These are phyloP conservation scores for Phenganax stokvisi DNA, from an alignment of 92 coral and sea anemone species.

Conservation along the genomic window DNA sequence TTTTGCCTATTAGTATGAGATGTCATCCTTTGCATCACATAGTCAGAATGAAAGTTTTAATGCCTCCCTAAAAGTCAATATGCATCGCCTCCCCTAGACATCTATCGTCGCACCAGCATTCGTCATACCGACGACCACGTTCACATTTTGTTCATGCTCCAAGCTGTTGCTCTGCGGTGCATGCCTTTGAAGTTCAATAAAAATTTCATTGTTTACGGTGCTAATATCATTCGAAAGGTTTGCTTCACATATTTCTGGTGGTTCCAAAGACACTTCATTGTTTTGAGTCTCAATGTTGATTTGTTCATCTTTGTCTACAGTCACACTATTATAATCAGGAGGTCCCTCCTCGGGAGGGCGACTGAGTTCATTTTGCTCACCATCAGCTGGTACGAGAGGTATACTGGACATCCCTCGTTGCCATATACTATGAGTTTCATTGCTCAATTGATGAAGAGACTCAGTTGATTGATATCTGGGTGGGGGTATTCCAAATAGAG, in stretches of 20 bases:
- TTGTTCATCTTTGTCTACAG: neutral
- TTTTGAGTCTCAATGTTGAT: neutral
- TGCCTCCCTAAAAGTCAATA: too few relatives aligned
- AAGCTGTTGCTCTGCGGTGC: neutral
- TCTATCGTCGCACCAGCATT: neutral
- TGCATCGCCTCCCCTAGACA: neutral
- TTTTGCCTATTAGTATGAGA: neutral
- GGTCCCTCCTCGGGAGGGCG: neutral
- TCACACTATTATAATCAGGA: neutral
- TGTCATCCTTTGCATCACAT: too few relatives aligned
- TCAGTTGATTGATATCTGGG: conserved; percentile 35
- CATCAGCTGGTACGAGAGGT: neutral
- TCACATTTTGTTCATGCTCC: neutral
- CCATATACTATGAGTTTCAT: neutral
- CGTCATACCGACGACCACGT: neutral
- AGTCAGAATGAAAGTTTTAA: neutral
- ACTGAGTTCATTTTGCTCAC: neutral
- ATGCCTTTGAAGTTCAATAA: neutral
- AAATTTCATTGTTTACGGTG: neutral
- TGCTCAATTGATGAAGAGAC: conserved; percentile 23
- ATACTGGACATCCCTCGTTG: conserved; percentile 17
- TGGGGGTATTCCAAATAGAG: conserved; percentile 31
- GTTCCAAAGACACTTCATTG: neutral
- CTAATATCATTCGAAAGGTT: neutral
- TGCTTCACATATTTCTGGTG: neutral